Base-by-base conservation (phyloP, 2,888 invertebrate species). In the Latrodectus elegans region DNA sequence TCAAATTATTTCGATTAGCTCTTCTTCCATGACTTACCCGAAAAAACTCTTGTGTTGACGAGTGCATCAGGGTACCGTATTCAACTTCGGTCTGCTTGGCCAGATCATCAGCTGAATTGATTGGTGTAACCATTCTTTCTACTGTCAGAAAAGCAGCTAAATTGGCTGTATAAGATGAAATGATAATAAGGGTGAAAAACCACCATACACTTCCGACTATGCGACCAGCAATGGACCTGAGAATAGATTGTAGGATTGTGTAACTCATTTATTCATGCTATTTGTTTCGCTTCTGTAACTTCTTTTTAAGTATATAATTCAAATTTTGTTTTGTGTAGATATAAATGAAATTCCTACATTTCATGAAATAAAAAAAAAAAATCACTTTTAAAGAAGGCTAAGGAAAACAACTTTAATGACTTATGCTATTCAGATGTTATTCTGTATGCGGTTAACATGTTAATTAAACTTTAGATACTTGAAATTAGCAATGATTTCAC, bases 141-240 rank as follows among this genome's bases (percentile, higher is more conserved):
- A 99, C 96, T n/a, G 99, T 99, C 86, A 99, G 94, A 92, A 99
- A 99, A 6, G 99, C 99, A 1, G 98, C 98, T 91, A 99, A 94
- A 93, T 99, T 99, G 88, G 99, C 99, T 75, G 99, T 99, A 92
- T 99, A 99, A 26, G 99, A 99, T 82, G 99, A 99, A 90, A 99
- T 97, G 87, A 99, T 94, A 91, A 99, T 99, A 89, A 99, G 94
- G 0, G 99, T 99, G 93, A 99, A 99, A 93, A 99, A 99, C 99
- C 99, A 99, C 99, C 99, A 99, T 2, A 99, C 98, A 70, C 97
- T 97, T 71, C 98, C 98, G 3, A 99, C 99, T 91, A 99, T 98
- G 88, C 99, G 94, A 8, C 97, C 97, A 0, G 97, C 97, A 90
- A 97, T 94, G 6, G 96, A 96, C 92, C 96, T 95, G 92, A 74